Conservation (phyloP, 2,888 invertebrate genomes). For the Eristalis tenax region DNA sequence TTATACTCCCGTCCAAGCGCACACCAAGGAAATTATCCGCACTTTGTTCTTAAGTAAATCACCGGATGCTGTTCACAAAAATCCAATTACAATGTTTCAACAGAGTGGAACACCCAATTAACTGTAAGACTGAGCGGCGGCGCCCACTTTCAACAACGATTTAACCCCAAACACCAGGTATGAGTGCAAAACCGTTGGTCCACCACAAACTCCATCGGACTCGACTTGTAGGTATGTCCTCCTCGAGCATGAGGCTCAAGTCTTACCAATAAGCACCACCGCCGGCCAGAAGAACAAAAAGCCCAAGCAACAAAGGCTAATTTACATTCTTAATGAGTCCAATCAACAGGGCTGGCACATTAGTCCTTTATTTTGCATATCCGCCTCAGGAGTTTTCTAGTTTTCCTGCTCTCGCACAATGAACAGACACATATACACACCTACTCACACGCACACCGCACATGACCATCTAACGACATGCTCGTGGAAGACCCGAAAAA, state of each 20-base stretch:
- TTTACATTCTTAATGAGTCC: slow-evolving; percentile 72
- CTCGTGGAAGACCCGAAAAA: slow-evolving; percentile 15
- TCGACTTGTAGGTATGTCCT: neutral
- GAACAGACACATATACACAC: neutral
- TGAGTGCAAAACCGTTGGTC: neutral
- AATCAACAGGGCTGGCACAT: slow-evolving; percentile 68
- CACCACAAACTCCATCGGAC: neutral
- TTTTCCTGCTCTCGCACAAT: neutral
- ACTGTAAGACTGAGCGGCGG: slow-evolving; percentile 38
- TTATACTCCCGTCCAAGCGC: slow-evolving; percentile 42
- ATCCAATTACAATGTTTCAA: slow-evolving; percentile 68
- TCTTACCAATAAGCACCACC: slow-evolving; percentile 15
- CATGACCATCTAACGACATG: neutral
- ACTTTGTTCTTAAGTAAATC: slow-evolving; percentile 66
- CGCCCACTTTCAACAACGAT: slow-evolving; percentile 44
- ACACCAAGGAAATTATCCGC: slow-evolving; percentile 52
- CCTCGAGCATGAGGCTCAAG: neutral
- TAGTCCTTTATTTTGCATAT: slow-evolving; percentile 69
- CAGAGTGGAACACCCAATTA: slow-evolving; percentile 66
- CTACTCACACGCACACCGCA: neutral
- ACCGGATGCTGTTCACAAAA: slow-evolving; percentile 67
- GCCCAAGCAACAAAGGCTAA: slow-evolving; percentile 65
- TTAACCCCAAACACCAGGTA: slow-evolving; percentile 38
- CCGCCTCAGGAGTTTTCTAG: slow-evolving; percentile 20
- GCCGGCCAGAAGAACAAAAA: slow-evolving; percentile 41